phyloP scores from a whole-genome alignment of 2,797 vertebrate genomes.

The Eulemur mongoz region DNA sequence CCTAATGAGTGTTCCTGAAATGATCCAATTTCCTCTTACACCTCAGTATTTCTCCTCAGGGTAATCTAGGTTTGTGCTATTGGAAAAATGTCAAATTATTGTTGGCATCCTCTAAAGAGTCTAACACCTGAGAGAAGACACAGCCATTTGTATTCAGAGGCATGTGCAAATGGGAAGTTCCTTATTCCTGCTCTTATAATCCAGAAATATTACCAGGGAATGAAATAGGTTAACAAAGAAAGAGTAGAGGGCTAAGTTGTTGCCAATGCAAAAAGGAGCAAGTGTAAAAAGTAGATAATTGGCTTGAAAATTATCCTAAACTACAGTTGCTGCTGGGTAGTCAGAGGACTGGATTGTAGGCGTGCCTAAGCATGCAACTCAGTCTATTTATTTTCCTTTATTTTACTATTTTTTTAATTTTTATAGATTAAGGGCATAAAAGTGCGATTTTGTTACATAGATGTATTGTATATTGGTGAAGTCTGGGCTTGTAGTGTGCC shows the following conservation, averaged over 20 bases:
- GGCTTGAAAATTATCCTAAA: neutral
- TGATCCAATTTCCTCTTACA: conserved; percentile 26
- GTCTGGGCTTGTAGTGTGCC: no score
- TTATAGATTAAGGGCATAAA: no score
- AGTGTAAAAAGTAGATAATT: neutral
- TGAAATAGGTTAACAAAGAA: conserved; percentile 5
- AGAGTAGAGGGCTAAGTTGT: neutral
- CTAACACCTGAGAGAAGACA: neutral
- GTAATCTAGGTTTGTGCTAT: neutral
- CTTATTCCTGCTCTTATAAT: neutral
- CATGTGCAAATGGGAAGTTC: neutral
- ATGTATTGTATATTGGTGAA: no score
- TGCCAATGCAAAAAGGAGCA: neutral
- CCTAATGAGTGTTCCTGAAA: neutral
- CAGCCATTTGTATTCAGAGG: neutral
- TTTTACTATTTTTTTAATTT: no score
- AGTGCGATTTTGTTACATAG: no score
- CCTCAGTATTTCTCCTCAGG: neutral
- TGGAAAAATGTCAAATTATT: conserved; percentile 37
- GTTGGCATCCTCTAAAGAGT: neutral
- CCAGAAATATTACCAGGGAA: neutral
- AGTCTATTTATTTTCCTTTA: neutral
- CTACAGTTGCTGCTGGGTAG: neutral
- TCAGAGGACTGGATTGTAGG: neutral
- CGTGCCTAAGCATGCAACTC: neutral